Evolutionary conservation across 2,888 invertebrate species (phyloP).

Genomic region (Tethea ocularis): DNA sequence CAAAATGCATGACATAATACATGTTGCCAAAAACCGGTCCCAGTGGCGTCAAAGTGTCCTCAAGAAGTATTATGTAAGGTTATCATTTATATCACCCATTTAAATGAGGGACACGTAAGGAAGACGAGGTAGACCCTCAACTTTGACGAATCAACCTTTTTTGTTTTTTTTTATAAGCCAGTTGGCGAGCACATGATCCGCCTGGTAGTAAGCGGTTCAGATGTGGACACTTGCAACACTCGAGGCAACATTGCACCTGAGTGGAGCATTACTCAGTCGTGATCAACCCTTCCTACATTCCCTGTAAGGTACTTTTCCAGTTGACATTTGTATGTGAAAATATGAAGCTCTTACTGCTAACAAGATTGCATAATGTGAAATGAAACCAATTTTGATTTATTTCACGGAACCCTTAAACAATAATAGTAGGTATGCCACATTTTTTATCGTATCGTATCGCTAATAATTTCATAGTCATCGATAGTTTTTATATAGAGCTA

Average conservation of each 20-base stretch:
- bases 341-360: too few relatives aligned
- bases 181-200: too few relatives aligned
- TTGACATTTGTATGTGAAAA: too few relatives aligned
- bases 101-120: neutral
- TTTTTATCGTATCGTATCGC: neutral
- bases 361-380: neutral
- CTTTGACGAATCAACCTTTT: too few relatives aligned
- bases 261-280: too few relatives aligned
- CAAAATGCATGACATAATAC: neutral
- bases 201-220: too few relatives aligned
- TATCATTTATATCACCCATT: neutral
- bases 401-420: neutral
- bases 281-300: too few relatives aligned
- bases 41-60: neutral
- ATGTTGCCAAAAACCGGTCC: neutral
- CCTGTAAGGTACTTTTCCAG: too few relatives aligned
- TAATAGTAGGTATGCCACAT: neutral
- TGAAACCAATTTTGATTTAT: neutral
- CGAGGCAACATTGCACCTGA: too few relatives aligned
- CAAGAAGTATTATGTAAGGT: neutral
- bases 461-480: conserved; percentile 1
- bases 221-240: too few relatives aligned
- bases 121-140: too few relatives aligned
- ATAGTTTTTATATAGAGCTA: conserved; percentile 1
- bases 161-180: too few relatives aligned